Evolutionary conservation across 2,113 vertebrate species (phyloP).

Genomic region (Motacilla tschutschensis): DNA sequence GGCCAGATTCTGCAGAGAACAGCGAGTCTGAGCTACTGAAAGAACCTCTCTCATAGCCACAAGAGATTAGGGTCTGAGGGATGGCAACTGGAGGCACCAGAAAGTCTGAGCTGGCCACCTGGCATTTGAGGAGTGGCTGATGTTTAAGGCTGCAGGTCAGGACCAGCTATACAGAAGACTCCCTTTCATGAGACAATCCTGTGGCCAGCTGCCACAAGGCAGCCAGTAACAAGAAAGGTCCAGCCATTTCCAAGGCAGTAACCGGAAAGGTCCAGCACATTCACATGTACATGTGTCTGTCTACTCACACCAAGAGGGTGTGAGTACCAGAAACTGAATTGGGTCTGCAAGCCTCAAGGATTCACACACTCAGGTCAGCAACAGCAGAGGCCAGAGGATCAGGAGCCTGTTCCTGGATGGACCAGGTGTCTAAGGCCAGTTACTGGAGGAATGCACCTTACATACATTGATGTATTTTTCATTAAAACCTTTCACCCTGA

Average conservation of each 20-base stretch:
- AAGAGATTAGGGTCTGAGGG: not conserved
- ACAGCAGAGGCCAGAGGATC: not conserved
- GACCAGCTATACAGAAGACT: not conserved
- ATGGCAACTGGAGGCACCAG: not conserved
- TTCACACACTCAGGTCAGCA: not conserved
- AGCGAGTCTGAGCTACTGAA: not conserved
- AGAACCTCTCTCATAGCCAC: not conserved
- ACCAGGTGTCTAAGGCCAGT: not conserved
- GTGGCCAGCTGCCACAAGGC: not conserved
- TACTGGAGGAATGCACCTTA: not conserved
- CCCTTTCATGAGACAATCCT: not conserved
- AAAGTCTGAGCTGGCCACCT: not conserved
- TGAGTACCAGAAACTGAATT: not conserved
- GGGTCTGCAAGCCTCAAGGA: not conserved
- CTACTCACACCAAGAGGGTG: not conserved
- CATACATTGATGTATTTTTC: not conserved
- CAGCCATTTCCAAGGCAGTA: not conserved
- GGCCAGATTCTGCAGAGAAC: not conserved
- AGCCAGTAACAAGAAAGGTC: not conserved
- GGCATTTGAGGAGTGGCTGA: not conserved
- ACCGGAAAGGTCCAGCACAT: not conserved
- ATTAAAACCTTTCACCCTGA: not conserved
- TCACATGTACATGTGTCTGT: fast-evolving
- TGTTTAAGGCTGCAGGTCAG: not conserved
- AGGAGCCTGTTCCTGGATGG: not conserved